Evolutionary conservation across 2,113 vertebrate genomes (phyloP), one percentile per base, ranked within the genome.

Genomic region (Lophochroa leadbeateri): DNA sequence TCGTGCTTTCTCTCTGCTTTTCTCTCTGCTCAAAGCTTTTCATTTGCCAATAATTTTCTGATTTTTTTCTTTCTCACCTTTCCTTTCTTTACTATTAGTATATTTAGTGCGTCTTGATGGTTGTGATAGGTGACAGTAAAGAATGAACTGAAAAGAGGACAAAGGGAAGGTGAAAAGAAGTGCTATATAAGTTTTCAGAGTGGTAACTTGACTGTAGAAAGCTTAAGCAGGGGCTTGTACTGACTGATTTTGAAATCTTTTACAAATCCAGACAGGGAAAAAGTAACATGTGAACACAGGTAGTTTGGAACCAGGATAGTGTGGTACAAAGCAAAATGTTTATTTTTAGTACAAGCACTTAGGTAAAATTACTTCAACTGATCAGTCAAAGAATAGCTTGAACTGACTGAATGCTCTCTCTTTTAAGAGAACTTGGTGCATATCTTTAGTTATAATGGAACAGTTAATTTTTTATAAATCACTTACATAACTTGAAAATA

Each of bases 401-500:
- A 90, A 84, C 15, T 39, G 39, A 39, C 39, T 63, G 50, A 77
- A 50, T 43, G 9, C n/a, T 29, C 37, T 88, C 8, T 61, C 28
- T 85, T 44, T 61, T 43, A 86, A 29, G 37, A 83, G 31, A 91
- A 37, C 2, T 50, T 70, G 9, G 86, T 7, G 19, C 39, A 18
- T 64, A 43, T 55, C 17, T 82, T 96, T 39, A 68, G 33, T 37
- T 70, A 39, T 65, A 80, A 61, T 77, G 13, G 24, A 67, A 14
- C 17, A 81, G 86, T 84, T 70, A 86, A 27, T 90, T 67, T 86
- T 94, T 94, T 75, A 91, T 86, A 78, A 71, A 86, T 86, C 82
- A 75, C 63, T 88, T 94, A 58, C 10, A 33, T 60, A 88, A 88
- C 17, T 18, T 74, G 58, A 92, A 93, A 24, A 49, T 85, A 68